Base-by-base conservation (phyloP, 2,113 vertebrate species). In the Vidua chalybeata region DNA sequence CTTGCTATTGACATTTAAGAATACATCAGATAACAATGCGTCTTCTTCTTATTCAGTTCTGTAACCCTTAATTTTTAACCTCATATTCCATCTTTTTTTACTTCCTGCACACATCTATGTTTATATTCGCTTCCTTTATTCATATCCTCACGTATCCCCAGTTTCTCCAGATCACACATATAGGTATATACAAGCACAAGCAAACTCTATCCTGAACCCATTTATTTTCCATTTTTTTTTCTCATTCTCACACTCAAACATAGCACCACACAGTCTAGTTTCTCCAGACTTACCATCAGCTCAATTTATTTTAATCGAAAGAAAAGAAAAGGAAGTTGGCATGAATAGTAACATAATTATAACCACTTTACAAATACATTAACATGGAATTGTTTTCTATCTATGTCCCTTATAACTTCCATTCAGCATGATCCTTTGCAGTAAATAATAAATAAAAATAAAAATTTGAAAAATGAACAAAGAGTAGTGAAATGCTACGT, bases 21-120 rank as follows among this genome's bases (percentile, higher is more conserved):
- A 41, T 31, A 24, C 0, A 0, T 59, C n/a, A 82, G 8, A 3
- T 76, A 64, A 43, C 0, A 0, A 33, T 15, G 15, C 27, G 7
- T 39, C 13, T 43, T 84, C 26, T 76, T 63, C 24, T n/a, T 45
- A 61, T 30, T 51, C n/a, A 49, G 8, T 52, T 17, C 21, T 55
- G 15, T 23, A 76, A 45, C 63, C 5, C 21, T 73, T 72, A 18
- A 39, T 89, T 86, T 72, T 73, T 72, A 48, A 52, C 8, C 3
- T 31, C 2, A 6, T 39, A 24, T 39, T 63, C 14, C 19, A 31
- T 39, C 5, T 4, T 21, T 81, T 73, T 73, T 61, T 56, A 55
- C 23, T 9, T 72, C 45, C 30, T 81, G 7, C 33, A 46, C 12
- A 55, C 4, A 14, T 3, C 17, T 4, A 33, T 9, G 13, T 15